These are phyloP conservation scores for Pemphigus obesinymphae DNA, from an alignment of 1,140 invertebrate genomes.

Conservation along the genomic window DNA sequence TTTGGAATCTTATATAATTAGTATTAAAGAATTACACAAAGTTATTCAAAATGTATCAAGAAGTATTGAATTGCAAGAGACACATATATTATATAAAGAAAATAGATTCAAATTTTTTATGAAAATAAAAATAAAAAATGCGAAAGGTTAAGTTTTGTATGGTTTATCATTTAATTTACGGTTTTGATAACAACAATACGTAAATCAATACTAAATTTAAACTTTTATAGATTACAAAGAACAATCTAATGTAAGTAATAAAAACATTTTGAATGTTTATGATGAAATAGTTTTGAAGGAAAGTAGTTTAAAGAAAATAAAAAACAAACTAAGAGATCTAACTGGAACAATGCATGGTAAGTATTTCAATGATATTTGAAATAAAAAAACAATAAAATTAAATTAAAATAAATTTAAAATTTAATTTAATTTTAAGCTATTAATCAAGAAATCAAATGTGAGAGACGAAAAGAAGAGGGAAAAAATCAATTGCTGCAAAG, in stretches of 20 bases:
- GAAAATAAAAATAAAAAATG: not conserved
- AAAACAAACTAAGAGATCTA: not conserved
- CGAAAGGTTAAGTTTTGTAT: not conserved
- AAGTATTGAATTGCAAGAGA: not conserved
- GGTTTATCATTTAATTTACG: not conserved
- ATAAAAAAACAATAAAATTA: too few relatives aligned
- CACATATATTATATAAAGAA: not conserved
- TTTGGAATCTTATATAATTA: not conserved
- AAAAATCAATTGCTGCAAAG: not conserved
- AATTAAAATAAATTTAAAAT: too few relatives aligned
- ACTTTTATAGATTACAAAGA: not conserved
- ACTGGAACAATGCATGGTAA: not conserved
- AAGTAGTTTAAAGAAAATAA: not conserved
- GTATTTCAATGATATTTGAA: not conserved
- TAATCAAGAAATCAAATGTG: not conserved
- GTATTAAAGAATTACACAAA: not conserved
- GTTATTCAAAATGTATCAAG: not conserved
- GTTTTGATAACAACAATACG: not conserved
- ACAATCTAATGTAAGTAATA: not conserved
- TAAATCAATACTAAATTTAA: not conserved
- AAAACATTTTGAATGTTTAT: not conserved
- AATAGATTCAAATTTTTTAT: too few relatives aligned
- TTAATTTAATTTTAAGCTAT: not conserved
- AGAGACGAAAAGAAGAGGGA: not conserved
- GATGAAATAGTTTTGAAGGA: not conserved